Percentiles rank a stretch among this genome's conserved stretches.
Conservation (phyloP, 2,888 invertebrate genomes). For the Ophraella communa region DNA sequence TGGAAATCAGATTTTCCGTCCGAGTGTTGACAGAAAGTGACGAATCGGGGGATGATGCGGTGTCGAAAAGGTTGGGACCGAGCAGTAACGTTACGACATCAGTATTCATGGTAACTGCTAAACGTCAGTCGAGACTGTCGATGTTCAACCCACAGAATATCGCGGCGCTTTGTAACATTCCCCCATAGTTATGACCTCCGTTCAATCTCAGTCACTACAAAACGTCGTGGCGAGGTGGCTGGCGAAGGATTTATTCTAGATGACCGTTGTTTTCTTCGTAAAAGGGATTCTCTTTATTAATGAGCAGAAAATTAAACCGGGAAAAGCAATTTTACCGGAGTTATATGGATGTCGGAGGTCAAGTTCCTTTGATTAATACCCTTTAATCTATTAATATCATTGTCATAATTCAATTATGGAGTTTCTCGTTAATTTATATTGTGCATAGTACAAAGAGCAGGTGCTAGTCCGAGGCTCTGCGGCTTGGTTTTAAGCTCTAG, state of each 20-base stretch:
- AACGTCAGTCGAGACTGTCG: slow-evolving; percentile 57
- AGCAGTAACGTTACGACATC: slow-evolving; percentile 44
- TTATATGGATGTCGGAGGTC: neutral
- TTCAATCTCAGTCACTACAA: slow-evolving; percentile 36
- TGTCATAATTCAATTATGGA: neutral
- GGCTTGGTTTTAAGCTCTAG: slow-evolving; percentile 30
- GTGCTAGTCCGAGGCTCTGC: slow-evolving; percentile 29
- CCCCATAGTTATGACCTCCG: slow-evolving; percentile 35
- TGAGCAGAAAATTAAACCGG: neutral
- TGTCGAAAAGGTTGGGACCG: slow-evolving; percentile 43
- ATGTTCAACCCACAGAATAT: slow-evolving; percentile 49
- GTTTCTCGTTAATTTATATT: slow-evolving; percentile 31
- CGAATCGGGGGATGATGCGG: slow-evolving; percentile 50
- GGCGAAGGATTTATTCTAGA: slow-evolving; percentile 23
- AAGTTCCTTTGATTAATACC: neutral
- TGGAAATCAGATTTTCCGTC: neutral
- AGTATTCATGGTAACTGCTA: slow-evolving; percentile 54
- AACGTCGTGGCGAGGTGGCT: slow-evolving; percentile 12
- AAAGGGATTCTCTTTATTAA: neutral
- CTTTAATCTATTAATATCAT: neutral
- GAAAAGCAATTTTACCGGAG: neutral
- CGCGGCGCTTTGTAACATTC: slow-evolving; percentile 47
- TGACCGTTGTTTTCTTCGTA: neutral
- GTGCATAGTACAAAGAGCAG: slow-evolving; percentile 29
- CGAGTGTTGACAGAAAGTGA: slow-evolving; percentile 44